Percentiles rank a stretch among this genome's conserved stretches.
Evolutionary conservation across 2,797 vertebrate species (phyloP).

Genomic region (Paedocypris micromegethes): DNA sequence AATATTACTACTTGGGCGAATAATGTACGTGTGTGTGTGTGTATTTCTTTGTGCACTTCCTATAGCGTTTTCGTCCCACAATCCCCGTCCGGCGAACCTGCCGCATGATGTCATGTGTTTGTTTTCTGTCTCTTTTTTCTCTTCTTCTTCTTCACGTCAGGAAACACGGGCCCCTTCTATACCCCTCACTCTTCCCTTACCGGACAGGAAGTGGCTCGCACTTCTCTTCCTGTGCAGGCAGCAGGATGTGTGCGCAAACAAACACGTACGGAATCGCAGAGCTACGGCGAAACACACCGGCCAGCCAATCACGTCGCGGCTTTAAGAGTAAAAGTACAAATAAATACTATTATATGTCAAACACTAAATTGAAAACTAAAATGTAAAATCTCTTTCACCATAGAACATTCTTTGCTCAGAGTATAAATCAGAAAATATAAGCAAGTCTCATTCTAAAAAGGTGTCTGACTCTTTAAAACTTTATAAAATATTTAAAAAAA

Average conservation of each 20-base stretch:
- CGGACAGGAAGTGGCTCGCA: constrained; percentile 49
- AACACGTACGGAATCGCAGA: constrained; percentile 34
- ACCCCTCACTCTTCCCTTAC: constrained; percentile 61
- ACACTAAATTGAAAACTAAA: no score
- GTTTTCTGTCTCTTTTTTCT: constrained; percentile 28
- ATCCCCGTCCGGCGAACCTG: constrained; percentile 40
- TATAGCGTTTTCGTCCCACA: constrained; percentile 46
- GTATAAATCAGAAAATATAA: no score
- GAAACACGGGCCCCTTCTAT: constrained; percentile 58
- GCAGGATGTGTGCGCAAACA: constrained; percentile 47
- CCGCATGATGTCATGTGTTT: constrained; percentile 58
- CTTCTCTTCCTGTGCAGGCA: constrained; percentile 59
- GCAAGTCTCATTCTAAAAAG: no score
- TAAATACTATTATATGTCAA: no score
- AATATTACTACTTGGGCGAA: constrained; percentile 47
- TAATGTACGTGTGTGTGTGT: constrained; percentile 22
- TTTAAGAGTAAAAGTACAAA: background rate
- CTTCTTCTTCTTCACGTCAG: constrained; percentile 49
- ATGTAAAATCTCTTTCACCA: no score
- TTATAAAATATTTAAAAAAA: no score
- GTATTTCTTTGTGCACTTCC: constrained; percentile 32
- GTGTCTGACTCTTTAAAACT: no score
- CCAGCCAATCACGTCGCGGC: constrained; percentile 16
- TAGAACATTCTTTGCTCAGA: no score
- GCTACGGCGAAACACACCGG: constrained; percentile 24